Evolutionary conservation across 2,797 vertebrate species (phyloP), one percentile per base, ranked within the genome.

Genomic region (Sciaenops ocellatus): DNA sequence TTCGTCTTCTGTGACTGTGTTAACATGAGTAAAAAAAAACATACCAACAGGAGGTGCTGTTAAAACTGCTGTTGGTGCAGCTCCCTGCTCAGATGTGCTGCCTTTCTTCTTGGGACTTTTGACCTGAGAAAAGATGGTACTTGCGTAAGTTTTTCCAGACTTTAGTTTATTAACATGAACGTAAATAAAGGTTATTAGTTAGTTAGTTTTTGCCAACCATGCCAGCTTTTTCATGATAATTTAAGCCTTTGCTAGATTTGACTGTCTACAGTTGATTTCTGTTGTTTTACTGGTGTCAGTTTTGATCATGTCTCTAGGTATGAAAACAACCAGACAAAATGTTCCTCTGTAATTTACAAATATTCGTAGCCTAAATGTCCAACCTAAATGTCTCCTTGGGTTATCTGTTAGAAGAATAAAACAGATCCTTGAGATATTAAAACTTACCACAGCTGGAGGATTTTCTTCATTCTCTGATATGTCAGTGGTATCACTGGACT

Each of bases 41-140:
- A 2, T 75, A 86, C 80, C 79, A 67, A 26, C 26, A 76, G 77
- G 22, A 2, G 65, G 10, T 5, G 69, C 57, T 73, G 57, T 60
- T 65, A 10, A 48, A 70, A 17, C 1, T 24, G 56, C 10, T 24
- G 38, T 3, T 17, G 55, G 17, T 18, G 54, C 20, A 28, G 68
- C 2, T 50, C 70, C 54, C 61, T 68, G 56, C 26, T 61, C 38
- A 11, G 80, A 80, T 10, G 69, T 54, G 54, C 61, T 57, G 60
- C 28, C 3, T 51, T 66, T 70, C 48, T 48, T 75, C 63, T 71
- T 69, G 12, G 64, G 68, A 47, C 13, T 54, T 52, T 75, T 77
- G 52, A 52, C 63, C 61, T 56, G 18, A 51, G 41, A 50, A 26
- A 17, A 41, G 12, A 26, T 2, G n/a, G 55, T 13, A 38, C 10